A percentile compares a stretch with the other conserved stretches of the same genome.
These are phyloP conservation scores for Sebastes cheni DNA, from an alignment of 2,797 vertebrate species.

Conservation along the genomic window DNA sequence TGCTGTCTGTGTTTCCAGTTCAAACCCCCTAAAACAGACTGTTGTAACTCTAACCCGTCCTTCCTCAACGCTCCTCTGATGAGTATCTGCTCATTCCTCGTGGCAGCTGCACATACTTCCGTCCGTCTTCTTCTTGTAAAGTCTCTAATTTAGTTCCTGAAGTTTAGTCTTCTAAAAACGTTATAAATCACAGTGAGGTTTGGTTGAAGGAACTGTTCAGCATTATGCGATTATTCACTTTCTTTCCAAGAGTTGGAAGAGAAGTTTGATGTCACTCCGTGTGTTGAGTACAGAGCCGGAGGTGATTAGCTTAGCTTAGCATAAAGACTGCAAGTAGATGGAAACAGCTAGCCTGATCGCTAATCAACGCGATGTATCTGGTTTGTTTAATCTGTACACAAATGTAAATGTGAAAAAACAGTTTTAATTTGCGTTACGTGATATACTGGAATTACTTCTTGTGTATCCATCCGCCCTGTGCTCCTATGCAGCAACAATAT, in stretches of 20 bases:
- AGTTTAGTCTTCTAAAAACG: background rate
- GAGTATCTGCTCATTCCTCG: background rate
- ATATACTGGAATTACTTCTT: background rate
- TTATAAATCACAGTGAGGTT: background rate
- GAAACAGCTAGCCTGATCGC: background rate
- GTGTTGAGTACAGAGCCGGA: no score
- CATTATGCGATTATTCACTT: no score
- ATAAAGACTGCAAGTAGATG: background rate
- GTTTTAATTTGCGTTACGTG: background rate
- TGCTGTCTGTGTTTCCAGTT: background rate
- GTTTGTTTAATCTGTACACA: background rate
- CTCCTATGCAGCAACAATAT: background rate
- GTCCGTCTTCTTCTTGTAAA: background rate
- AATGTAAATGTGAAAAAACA: no score
- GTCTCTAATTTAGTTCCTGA: background rate
- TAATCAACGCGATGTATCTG: background rate
- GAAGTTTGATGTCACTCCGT: no score
- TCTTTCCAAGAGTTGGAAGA: no score
- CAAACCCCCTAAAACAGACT: background rate
- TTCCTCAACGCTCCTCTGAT: background rate
- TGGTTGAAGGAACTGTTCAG: background rate
- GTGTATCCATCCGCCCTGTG: background rate
- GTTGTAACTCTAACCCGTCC: background rate
- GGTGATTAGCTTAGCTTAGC: slow-evolving; percentile 6
- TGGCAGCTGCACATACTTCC: slow-evolving; percentile 24